Conservation (phyloP, 1,140 invertebrate genomes). For the Bombus waltoni region DNA sequence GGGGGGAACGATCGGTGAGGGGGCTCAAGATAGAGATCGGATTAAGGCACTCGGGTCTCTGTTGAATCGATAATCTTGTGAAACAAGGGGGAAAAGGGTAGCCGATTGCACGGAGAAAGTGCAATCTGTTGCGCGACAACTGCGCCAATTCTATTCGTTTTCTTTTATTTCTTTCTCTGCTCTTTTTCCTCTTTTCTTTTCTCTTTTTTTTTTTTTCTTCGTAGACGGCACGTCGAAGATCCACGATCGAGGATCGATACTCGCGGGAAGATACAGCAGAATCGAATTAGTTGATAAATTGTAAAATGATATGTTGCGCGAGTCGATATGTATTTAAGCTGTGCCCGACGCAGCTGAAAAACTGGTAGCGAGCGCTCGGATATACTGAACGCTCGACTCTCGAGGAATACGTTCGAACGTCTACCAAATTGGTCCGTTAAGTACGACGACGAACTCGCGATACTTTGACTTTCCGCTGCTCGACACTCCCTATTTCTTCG, state of each 20-base stretch:
- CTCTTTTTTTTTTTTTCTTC: neutral
- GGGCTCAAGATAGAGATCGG: constrained; percentile 44
- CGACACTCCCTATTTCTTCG: neutral
- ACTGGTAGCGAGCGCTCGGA: neutral
- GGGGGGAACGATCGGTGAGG: constrained; percentile 1
- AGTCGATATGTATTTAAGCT: constrained; percentile 30
- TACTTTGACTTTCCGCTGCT: neutral
- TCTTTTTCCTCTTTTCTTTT: neutral
- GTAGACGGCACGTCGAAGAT: neutral
- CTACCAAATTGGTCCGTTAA: constrained; percentile 17
- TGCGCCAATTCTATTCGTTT: neutral
- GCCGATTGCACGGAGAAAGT: constrained; percentile 56
- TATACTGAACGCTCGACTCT: neutral
- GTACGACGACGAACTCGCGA: neutral
- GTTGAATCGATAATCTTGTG: constrained; percentile 64
- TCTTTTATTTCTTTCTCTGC: neutral
- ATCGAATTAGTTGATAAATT: neutral
- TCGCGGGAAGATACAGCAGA: neutral
- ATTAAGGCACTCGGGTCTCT: constrained; percentile 78
- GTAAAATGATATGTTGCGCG: constrained; percentile 38
- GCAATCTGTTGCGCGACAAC: neutral
- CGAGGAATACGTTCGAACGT: neutral
- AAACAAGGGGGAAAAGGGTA: constrained; percentile 33
- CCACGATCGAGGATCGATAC: neutral
- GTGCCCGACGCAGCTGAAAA: constrained; percentile 11